These are phyloP conservation scores for Drosophila stalkeri DNA, from an alignment of 2,888 invertebrate species.

Conservation along the genomic window DNA sequence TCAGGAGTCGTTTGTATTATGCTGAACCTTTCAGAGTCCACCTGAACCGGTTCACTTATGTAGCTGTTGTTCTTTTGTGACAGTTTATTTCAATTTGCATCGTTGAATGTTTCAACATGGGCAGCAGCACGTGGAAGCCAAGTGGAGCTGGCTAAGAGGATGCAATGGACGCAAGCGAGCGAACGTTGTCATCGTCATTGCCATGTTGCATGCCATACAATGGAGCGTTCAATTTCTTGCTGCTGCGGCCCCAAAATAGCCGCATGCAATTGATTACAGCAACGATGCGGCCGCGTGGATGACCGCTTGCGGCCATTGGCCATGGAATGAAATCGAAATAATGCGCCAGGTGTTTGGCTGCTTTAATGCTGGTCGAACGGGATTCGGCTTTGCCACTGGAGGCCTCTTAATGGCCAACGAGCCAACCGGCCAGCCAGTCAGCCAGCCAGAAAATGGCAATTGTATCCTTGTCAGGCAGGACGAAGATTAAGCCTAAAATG, in stretches of 20 bases:
- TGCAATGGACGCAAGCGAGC: too few species aligned
- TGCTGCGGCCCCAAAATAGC: constrained; percentile 58
- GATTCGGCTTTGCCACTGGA: constrained; percentile 26
- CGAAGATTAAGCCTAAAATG: constrained; percentile 59
- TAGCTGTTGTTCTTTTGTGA: constrained; percentile 29
- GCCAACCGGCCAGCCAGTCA: neutral
- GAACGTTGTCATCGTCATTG: constrained; percentile 40
- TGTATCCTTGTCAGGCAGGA: constrained; percentile 34
- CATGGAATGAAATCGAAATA: constrained; percentile 59
- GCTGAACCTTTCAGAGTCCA: constrained; percentile 2
- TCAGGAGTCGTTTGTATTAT: constrained; percentile 14
- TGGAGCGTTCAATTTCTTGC: constrained; percentile 7
- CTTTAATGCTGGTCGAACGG: constrained; percentile 27
- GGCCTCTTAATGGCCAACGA: constrained; percentile 36
- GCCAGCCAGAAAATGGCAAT: constrained; percentile 33
- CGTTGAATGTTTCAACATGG: constrained; percentile 55
- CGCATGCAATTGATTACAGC: constrained; percentile 77
- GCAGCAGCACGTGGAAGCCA: constrained; percentile 22
- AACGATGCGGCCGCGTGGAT: constrained; percentile 47
- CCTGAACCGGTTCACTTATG: constrained; percentile 18
- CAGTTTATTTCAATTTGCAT: constrained; percentile 67
- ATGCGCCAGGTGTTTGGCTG: constrained; percentile 54
- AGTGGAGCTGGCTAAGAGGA: constrained; percentile 2
- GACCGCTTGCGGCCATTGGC: constrained; percentile 45
- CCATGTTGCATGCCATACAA: constrained; percentile 32